A percentile compares a stretch with the other conserved stretches of the same genome.
Conservation (phyloP, 1,140 invertebrate genomes). For the Neodiprion fabricii region DNA sequence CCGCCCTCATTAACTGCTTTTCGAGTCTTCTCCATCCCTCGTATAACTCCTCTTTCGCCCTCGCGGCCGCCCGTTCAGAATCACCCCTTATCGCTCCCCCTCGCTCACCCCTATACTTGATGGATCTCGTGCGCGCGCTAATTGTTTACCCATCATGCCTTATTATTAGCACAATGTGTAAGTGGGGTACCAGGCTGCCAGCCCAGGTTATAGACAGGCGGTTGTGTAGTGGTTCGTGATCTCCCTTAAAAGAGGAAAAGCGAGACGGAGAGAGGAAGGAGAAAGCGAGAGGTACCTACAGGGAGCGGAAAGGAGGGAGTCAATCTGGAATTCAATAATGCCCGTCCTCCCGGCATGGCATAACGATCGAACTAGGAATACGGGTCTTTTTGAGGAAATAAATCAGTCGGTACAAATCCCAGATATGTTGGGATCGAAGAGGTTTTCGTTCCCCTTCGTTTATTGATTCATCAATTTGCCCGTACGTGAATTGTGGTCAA, state of each 20-base stretch:
- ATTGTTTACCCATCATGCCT: slow-evolving; percentile 36
- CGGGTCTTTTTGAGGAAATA: background rate
- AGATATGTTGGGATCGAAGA: background rate
- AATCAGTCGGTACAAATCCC: background rate
- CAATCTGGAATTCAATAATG: background rate
- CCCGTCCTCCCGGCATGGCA: no score
- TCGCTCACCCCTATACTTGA: background rate
- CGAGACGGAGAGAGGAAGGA: no score
- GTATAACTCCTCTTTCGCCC: slow-evolving; percentile 16
- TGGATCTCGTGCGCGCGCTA: slow-evolving; percentile 22
- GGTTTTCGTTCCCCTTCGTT: no score
- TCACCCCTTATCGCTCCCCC: slow-evolving; percentile 6
- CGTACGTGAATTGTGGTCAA: no score
- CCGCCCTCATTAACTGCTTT: slow-evolving; percentile 32
- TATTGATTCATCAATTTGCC: no score
- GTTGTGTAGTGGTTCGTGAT: background rate
- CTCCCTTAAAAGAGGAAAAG: no score
- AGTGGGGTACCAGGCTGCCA: slow-evolving; percentile 3
- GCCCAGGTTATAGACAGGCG: background rate
- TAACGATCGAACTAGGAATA: no score
- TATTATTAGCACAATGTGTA: slow-evolving; percentile 36
- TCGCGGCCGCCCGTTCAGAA: background rate
- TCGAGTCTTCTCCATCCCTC: slow-evolving; percentile 10
- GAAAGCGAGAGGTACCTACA: no score
- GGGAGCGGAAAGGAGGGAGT: background rate